Conservation (phyloP, 1,140 invertebrate species). For the Maconellicoccus hirsutus region DNA sequence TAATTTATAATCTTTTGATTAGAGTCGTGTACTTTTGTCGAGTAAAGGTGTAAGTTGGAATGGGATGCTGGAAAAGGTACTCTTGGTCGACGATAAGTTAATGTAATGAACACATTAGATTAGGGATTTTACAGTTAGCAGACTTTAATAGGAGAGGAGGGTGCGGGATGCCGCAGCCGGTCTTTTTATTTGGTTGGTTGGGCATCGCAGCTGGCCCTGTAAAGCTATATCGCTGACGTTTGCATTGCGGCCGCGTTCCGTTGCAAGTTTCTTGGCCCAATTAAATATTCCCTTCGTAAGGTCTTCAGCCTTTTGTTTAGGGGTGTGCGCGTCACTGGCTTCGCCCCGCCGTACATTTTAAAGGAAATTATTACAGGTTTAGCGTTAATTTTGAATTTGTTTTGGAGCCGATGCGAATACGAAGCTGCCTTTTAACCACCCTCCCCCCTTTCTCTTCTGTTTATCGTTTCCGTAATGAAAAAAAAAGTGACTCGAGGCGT, state of each 20-base stretch:
- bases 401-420: neutral
- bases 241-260: neutral
- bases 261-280: neutral
- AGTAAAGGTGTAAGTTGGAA: neutral
- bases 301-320: too few species aligned
- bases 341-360: neutral
- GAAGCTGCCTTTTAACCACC: neutral
- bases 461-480: too few species aligned
- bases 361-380: conserved; percentile 4
- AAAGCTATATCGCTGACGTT: neutral
- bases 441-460: neutral
- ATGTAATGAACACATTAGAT: conserved; percentile 20
- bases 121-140: conserved; percentile 8
- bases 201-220: neutral
- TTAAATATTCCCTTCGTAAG: neutral
- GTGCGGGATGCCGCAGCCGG: neutral
- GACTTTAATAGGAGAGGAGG: neutral
- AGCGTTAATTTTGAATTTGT: neutral
- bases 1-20: conserved; percentile 20
- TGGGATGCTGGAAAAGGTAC: neutral
- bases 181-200: neutral
- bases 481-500: too few species aligned
- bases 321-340: neutral
- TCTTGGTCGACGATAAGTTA: neutral
- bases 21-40: neutral